phyloP scores from a whole-genome alignment of 2,113 vertebrate genomes.

The Alaudala cheleensis region DNA sequence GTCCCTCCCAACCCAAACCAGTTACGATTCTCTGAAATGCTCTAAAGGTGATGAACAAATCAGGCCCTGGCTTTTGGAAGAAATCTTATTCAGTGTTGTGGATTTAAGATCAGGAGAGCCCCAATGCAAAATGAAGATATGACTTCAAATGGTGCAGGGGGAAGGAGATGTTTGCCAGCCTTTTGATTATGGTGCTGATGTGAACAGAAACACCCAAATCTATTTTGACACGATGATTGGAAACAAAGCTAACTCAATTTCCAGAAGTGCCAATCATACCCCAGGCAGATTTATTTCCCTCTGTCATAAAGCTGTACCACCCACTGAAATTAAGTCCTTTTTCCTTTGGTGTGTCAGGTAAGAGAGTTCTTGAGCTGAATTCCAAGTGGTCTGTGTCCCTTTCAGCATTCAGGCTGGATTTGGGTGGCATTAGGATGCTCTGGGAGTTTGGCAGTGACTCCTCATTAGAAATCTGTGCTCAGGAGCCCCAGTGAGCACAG shows the following conservation, averaged over 20 bases:
- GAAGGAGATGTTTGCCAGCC: neutral
- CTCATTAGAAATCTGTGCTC: conserved; percentile 13
- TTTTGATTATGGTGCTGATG: neutral
- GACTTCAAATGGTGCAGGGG: neutral
- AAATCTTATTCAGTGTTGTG: neutral
- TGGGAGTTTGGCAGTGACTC: neutral
- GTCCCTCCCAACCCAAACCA: neutral
- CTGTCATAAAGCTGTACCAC: neutral
- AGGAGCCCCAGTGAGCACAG: neutral
- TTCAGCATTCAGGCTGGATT: neutral
- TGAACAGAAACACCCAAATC: neutral
- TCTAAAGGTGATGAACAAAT: neutral
- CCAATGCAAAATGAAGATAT: neutral
- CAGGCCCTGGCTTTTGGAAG: neutral
- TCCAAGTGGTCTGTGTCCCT: neutral
- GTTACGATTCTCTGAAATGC: neutral
- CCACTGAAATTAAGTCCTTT: neutral
- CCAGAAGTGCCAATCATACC: neutral
- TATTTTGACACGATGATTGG: neutral
- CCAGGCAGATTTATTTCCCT: neutral
- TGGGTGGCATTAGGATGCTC: neutral
- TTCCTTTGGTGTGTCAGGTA: neutral
- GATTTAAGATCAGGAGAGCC: neutral
- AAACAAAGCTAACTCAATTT: conserved; percentile 3
- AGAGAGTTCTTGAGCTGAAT: neutral